Evolutionary conservation across 2,797 vertebrate species (phyloP).

Genomic region (Gymnocypris eckloni): DNA sequence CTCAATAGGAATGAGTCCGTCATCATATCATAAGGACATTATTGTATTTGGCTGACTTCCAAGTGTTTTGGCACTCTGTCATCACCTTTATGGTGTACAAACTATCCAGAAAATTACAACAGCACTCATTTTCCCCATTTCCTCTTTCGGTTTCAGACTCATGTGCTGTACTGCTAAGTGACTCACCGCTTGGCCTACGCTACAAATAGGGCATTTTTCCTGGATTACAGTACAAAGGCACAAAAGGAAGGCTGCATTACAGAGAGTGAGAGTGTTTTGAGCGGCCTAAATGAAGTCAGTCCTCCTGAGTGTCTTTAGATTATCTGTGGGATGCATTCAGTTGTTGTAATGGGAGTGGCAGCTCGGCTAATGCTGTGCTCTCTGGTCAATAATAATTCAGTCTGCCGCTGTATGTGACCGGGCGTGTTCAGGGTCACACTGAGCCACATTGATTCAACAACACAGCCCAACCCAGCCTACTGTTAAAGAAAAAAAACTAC

Average conservation of each 20-base stretch:
- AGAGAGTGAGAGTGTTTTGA: not conserved
- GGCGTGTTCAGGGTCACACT: not conserved
- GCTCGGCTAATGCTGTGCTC: not conserved
- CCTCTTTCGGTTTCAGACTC: conserved; percentile 35
- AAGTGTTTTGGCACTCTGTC: no score
- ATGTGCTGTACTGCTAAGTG: not conserved
- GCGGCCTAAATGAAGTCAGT: conserved; percentile 1
- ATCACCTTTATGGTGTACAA: not conserved
- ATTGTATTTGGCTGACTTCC: not conserved
- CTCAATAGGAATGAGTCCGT: not conserved
- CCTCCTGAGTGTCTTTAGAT: conserved; percentile 19
- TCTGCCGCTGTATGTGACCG: conserved; percentile 9
- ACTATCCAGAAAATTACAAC: conserved; percentile 16
- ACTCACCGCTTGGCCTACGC: not conserved
- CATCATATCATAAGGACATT: not conserved
- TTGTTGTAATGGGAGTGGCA: conserved; percentile 9
- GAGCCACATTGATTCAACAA: conserved; percentile 6
- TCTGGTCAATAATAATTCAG: conserved; percentile 39
- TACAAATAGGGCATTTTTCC: conserved; percentile 7
- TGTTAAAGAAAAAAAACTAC: not conserved
- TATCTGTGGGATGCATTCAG: conserved; percentile 11
- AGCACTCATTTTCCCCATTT: conserved; percentile 22
- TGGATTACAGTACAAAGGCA: not conserved
- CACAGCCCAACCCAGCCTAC: not conserved
- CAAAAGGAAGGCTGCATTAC: not conserved